Evolutionary conservation across 2,113 vertebrate genomes (phyloP).

Genomic region (Spea multiplicata): DNA sequence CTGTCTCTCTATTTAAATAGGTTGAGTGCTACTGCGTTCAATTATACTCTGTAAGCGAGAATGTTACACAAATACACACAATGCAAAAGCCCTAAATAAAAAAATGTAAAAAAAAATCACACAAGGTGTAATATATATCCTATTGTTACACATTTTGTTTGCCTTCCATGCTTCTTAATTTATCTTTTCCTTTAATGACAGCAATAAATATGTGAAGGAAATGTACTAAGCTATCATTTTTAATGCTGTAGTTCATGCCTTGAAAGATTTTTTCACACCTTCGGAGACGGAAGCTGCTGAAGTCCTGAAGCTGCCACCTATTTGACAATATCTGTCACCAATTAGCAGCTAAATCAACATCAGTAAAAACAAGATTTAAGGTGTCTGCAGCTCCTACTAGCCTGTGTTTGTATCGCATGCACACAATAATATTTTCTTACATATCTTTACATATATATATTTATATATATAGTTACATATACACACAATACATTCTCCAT

Average conservation of each 20-base stretch:
- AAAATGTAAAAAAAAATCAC: slow-evolving; percentile 52
- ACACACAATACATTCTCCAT: too few species aligned
- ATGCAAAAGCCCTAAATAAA: slow-evolving; percentile 74
- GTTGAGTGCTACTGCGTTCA: slow-evolving; percentile 81
- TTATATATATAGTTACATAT: slow-evolving; percentile 1
- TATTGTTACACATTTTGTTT: slow-evolving; percentile 69
- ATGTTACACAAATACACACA: slow-evolving; percentile 96
- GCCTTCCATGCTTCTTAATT: slow-evolving; percentile 62
- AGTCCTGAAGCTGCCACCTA: slow-evolving; percentile 89
- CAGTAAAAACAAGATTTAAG: slow-evolving; percentile 79
- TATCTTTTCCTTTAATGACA: slow-evolving; percentile 33
- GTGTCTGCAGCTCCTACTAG: slow-evolving; percentile 3
- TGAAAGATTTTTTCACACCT: slow-evolving; percentile 90
- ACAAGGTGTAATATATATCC: slow-evolving; percentile 61
- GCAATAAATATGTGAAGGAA: slow-evolving; percentile 89
- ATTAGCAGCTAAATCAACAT: slow-evolving; percentile 99
- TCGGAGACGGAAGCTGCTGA: slow-evolving; percentile 85
- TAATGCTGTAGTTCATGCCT: slow-evolving; percentile 78
- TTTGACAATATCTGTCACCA: slow-evolving; percentile 99
- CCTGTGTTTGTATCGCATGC: background rate
- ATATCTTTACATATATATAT: background rate
- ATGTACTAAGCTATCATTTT: slow-evolving; percentile 75
- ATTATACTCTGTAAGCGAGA: slow-evolving; percentile 86
- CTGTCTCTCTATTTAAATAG: slow-evolving; percentile 88
- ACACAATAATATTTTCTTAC: background rate